Evolutionary conservation across 1,140 invertebrate genomes (phyloP), one percentile per base, ranked within the genome.

Genomic region (Euwallacea similis): DNA sequence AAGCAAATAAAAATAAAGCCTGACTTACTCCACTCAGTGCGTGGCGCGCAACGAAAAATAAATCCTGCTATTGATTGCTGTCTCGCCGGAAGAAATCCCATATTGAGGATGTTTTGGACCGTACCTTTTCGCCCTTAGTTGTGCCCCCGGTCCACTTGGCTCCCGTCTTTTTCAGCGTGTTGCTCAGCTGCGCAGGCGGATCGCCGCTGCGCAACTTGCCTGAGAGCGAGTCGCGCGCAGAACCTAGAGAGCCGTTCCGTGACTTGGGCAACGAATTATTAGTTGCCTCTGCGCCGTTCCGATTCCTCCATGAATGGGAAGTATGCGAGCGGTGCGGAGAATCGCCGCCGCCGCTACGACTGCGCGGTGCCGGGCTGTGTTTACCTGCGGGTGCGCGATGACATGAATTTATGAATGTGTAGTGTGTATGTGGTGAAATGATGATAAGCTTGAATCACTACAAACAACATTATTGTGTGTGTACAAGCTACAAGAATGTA

Each of bases 1-100:
- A 16, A 44, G 64, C 65, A 72, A 71, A 55, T 60, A 72, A 76
- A 77, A 73, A 80, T 76, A 72, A 79, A 80, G 78, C 78, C 64
- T 73, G 71, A 80, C 79, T 80, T 80, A 80, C 79, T 78, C 76
- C 76, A 76, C 76, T 68, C 42, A 66, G n/a, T 10, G 58, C 41
- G 44, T 42, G 46, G 58, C 41, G 44, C 53, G 46, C 15, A 55
- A 55, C 77, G 75, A 64, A 73, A 76, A 77, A 76, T 74, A 75
- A 73, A 73, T 78, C 76, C 77, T 76, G 76, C 67, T 75, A 75
- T 69, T 83, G 81, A 77, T 83, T 81, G 75, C 82, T 84, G 74
- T 82, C 81, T 73, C 84, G 81, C 75, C 86, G 86, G 85, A 89
- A 84, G 87, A 87, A 88, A 81, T 80, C 87, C 87, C 88, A 88